Conservation (phyloP, 2,797 vertebrate genomes). For the Microctenopoma stevenorrisi region DNA sequence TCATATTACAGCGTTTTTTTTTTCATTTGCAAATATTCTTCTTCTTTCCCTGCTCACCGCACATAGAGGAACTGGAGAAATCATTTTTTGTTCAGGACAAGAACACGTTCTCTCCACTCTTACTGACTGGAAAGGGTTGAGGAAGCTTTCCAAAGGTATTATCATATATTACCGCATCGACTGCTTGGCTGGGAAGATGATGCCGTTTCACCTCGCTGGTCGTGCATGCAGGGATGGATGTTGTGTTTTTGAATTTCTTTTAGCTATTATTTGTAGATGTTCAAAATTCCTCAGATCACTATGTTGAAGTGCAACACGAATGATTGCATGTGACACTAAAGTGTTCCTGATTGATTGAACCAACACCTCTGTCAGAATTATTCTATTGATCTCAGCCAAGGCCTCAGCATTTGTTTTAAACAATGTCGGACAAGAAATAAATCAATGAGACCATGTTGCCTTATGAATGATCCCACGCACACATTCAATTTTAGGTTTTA, state of each 20-base stretch:
- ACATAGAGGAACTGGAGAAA: slow-evolving; percentile 19
- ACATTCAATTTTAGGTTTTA: no score
- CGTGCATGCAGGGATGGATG: neutral
- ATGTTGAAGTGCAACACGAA: neutral
- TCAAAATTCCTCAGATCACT: slow-evolving; percentile 3
- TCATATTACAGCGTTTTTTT: slow-evolving; percentile 2
- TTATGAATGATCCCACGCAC: no score
- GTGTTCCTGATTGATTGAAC: slow-evolving; percentile 9
- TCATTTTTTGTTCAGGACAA: slow-evolving; percentile 17
- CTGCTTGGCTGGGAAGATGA: slow-evolving; percentile 28
- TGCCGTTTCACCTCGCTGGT: slow-evolving; percentile 13
- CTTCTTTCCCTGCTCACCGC: neutral
- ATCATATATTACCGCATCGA: slow-evolving; percentile 31
- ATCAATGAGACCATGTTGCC: neutral
- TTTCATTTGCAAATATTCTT: slow-evolving; percentile 27
- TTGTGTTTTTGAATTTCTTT: neutral
- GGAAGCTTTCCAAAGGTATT: slow-evolving; percentile 34
- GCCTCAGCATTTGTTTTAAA: slow-evolving; percentile 2
- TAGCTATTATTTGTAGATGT: neutral
- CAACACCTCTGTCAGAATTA: slow-evolving; percentile 1
- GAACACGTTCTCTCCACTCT: slow-evolving; percentile 14
- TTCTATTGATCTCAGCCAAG: slow-evolving; percentile 3
- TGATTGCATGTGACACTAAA: slow-evolving; percentile 9
- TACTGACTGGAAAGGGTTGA: slow-evolving; percentile 21
- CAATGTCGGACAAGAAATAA: neutral